Conservation (phyloP, 2,888 invertebrate genomes). For the Cephonodes hylas region DNA sequence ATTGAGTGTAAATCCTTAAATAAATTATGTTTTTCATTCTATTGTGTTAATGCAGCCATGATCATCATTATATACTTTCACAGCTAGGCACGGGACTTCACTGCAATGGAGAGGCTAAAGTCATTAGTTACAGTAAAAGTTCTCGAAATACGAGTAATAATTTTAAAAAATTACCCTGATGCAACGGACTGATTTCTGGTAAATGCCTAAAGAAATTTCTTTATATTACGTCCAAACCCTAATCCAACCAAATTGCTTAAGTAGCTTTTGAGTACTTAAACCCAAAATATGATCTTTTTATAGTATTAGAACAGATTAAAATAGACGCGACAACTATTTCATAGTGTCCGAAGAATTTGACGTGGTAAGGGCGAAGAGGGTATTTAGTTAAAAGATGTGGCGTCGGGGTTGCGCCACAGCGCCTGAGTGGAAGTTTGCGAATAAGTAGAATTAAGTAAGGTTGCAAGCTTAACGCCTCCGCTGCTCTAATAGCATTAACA, state of each 20-base stretch:
- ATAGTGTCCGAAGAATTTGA: not conserved
- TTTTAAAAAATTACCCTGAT: not conserved
- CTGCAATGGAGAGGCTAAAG: too few relatives aligned
- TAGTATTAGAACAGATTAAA: not conserved
- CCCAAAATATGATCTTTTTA: not conserved
- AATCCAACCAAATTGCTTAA: too few relatives aligned
- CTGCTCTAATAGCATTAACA: slow-evolving; percentile 76
- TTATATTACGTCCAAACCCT: too few relatives aligned
- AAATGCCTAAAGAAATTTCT: too few relatives aligned
- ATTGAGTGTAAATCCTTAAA: not conserved
- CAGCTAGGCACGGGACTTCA: too few relatives aligned
- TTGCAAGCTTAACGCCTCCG: slow-evolving; percentile 73
- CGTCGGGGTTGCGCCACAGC: slow-evolving; percentile 17
- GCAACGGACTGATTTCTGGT: too few relatives aligned
- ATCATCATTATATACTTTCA: too few relatives aligned
- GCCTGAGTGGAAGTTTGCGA: slow-evolving; percentile 53
- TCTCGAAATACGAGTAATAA: not conserved
- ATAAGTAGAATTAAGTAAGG: slow-evolving; percentile 78
- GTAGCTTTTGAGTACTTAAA: not conserved
- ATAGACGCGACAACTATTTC: not conserved
- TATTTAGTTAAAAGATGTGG: slow-evolving; percentile 34
- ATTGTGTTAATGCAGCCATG: not conserved
- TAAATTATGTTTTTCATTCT: not conserved
- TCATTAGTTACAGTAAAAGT: not conserved
- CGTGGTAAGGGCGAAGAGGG: slow-evolving; percentile 9